Evolutionary conservation across 2,113 vertebrate species (phyloP), one percentile per base, ranked within the genome.

Genomic region (Salvelinus sp.): DNA sequence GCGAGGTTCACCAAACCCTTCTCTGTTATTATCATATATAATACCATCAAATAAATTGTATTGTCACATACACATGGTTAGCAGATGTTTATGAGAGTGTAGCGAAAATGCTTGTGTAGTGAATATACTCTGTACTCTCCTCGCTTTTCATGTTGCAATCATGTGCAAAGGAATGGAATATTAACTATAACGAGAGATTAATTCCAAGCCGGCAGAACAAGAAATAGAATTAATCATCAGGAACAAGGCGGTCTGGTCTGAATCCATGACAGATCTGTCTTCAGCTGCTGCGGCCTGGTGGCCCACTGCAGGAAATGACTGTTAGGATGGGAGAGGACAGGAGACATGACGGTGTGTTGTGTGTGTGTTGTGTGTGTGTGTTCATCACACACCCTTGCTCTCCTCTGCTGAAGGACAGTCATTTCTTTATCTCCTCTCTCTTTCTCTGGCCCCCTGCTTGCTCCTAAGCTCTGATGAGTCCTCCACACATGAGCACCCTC

Each of bases 381-480:
- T 48, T 23, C 48, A 9, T 50, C 9, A 50, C 48, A 50, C 48
- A 50, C 48, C 48, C 48, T 50, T 50, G 48, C 72, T 78, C 74
- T 73, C 4, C 18, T n/a, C 75, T 78, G 73, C 33, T 83, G 76
- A 86, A 86, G 84, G 84, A 79, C 84, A 81, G 62, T 70, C 74
- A 70, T 18, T 58, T 63, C 66, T 68, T 58, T 57, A 25, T 72
- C 48, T 76, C 65, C 75, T n/a, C 44, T 58, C 65, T 78, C 73
- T 72, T n/a, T 82, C 75, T 69, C 76, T 84, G 82, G 70, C 85
- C 87, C 88, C 85, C 92, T 89, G 86, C 88, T 87, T 75, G 83
- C 86, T 89, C 88, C 88, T 93, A 92, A 93, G 90, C 85, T 87
- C 89, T 91, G 92, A 92, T 93, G 90, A 92, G 90, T 92, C 89